A percentile compares a stretch with the other conserved stretches of the same genome.
Evolutionary conservation across 2,113 vertebrate species (phyloP).

Genomic region (Myiozetetes cayanensis): DNA sequence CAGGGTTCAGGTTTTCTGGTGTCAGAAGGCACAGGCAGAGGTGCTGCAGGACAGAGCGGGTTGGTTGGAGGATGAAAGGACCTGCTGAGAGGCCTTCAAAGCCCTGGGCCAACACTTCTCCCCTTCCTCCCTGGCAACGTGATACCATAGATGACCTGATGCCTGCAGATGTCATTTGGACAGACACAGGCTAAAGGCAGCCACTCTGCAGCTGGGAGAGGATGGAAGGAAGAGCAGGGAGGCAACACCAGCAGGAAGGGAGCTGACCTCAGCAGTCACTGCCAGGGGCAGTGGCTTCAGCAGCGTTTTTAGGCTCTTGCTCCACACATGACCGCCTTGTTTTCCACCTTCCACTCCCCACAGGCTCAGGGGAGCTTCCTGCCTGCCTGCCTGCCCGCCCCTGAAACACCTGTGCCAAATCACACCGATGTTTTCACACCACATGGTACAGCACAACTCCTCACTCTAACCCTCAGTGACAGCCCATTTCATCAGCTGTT

Average conservation of each 20-base stretch:
- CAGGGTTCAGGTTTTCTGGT: not conserved
- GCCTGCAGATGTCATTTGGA: not conserved
- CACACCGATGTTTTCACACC: accelerated
- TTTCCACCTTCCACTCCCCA: not conserved
- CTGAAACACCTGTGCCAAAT: not conserved
- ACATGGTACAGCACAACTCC: accelerated
- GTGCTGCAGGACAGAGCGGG: not conserved
- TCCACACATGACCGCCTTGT: not conserved
- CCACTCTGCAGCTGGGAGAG: not conserved
- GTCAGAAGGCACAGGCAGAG: not conserved
- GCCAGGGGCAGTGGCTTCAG: not conserved
- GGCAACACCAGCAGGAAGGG: not conserved
- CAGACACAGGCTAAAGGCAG: not conserved
- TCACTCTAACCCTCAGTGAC: accelerated
- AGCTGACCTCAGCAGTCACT: accelerated
- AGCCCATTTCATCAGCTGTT: not conserved
- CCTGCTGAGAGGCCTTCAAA: not conserved
- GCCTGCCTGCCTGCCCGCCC: not conserved
- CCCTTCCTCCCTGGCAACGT: not conserved
- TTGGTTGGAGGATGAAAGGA: not conserved
- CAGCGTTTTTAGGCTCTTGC: not conserved
- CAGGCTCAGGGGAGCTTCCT: not conserved
- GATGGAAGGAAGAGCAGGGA: not conserved
- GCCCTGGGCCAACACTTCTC: not conserved
- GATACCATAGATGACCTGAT: not conserved